These are phyloP conservation scores for Glaucidium brasilianum DNA, from an alignment of 2,113 vertebrate genomes.

Conservation along the genomic window DNA sequence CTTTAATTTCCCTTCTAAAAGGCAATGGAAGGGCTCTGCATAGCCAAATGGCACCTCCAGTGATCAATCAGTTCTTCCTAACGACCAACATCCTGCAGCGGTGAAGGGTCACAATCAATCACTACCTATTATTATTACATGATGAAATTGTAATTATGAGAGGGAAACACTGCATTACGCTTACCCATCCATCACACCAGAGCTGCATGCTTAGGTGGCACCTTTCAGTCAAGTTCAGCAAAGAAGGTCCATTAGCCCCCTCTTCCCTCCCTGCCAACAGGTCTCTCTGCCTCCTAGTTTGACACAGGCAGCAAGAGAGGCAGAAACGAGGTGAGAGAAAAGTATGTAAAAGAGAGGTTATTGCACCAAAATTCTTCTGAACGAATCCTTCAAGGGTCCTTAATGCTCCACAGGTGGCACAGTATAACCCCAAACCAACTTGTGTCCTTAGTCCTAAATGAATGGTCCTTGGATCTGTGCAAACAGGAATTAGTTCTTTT, in stretches of 20 bases:
- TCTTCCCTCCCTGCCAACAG: not conserved
- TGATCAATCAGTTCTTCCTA: not conserved
- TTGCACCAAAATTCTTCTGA: not conserved
- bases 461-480: not conserved
- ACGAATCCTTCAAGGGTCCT: not conserved
- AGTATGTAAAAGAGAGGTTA: not conserved
- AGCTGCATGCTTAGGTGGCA: not conserved
- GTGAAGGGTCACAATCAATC: slow-evolving; percentile 14
- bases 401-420: not conserved
- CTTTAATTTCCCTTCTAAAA: not conserved
- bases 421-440: not conserved
- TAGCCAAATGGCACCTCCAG: not conserved
- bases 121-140: slow-evolving; percentile 2
- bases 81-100: not conserved
- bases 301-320: not conserved
- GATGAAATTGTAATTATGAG: not conserved
- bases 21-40: not conserved
- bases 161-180: not conserved
- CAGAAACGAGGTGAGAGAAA: not conserved
- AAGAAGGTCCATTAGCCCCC: not conserved
- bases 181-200: not conserved
- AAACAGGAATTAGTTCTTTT: not conserved
- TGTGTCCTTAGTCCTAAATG: not conserved
- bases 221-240: not conserved
- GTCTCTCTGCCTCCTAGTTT: not conserved